Evolutionary conservation across 2,113 vertebrate genomes (phyloP).

Genomic region (Gymnorhina tibicen): DNA sequence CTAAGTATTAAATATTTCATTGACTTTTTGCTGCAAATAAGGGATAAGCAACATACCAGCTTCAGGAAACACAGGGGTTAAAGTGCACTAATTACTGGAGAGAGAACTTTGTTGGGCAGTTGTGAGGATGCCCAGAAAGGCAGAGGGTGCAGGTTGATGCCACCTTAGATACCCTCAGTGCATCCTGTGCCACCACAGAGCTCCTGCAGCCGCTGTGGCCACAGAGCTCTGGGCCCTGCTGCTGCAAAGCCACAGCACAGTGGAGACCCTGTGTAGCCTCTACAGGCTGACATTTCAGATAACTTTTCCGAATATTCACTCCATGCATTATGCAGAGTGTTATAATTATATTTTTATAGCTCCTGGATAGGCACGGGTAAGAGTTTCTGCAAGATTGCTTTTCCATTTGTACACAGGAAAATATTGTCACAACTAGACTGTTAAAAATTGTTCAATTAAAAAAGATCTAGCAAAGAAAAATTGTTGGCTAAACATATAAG

Average conservation of each 20-base stretch:
- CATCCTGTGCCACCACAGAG: background rate
- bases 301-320: background rate
- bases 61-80: background rate
- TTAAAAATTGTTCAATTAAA: conserved; percentile 26
- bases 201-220: fast-evolving
- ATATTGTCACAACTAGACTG: background rate
- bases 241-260: background rate
- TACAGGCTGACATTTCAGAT: background rate
- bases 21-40: background rate
- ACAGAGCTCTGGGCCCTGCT: background rate
- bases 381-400: background rate
- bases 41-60: background rate
- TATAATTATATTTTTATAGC: background rate
- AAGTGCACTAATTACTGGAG: background rate
- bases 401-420: background rate
- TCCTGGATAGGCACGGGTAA: background rate
- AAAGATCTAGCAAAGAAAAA: background rate
- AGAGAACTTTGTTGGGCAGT: background rate
- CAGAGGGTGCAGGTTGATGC: background rate
- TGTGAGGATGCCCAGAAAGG: background rate
- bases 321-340: background rate
- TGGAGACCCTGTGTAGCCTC: background rate
- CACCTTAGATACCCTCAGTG: background rate
- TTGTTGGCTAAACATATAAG: background rate
- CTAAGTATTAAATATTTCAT: background rate